Evolutionary conservation across 1,140 invertebrate species (phyloP).

Genomic region (Neodiprion fabricii): DNA sequence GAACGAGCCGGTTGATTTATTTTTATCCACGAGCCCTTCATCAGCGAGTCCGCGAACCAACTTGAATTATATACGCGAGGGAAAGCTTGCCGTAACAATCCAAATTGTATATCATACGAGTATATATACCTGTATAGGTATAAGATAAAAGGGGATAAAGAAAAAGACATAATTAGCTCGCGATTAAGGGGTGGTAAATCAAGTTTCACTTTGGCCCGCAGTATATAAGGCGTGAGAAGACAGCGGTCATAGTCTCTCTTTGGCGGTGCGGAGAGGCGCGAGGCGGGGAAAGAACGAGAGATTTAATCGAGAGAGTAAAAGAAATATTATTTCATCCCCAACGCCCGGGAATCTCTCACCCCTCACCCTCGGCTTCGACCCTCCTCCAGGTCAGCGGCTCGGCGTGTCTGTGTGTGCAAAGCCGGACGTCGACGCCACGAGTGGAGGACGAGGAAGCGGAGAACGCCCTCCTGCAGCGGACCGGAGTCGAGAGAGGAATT

Average conservation of each 20-base stretch:
- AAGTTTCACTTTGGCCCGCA: neutral
- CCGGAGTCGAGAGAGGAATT: neutral
- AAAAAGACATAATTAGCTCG: neutral
- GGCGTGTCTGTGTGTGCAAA: neutral
- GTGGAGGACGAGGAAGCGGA: neutral
- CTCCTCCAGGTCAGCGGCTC: neutral
- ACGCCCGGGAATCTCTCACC: neutral
- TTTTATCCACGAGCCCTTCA: no score
- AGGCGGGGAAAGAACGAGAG: neutral
- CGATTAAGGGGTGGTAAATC: neutral
- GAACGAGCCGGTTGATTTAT: no score
- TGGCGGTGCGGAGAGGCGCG: neutral
- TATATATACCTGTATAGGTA: no score
- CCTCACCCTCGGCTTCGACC: neutral
- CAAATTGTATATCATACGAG: no score
- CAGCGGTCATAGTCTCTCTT: neutral
- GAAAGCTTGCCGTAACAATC: no score
- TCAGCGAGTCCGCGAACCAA: no score
- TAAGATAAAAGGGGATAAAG: neutral
- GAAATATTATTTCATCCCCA: neutral
- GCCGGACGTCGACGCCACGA: no score
- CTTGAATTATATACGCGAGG: no score
- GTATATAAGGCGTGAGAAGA: neutral
- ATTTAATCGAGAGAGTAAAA: neutral
- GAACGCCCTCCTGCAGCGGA: neutral